A percentile compares a stretch with the other conserved stretches of the same genome.
Conservation (phyloP, 2,113 vertebrate genomes). For the Scomber colias region DNA sequence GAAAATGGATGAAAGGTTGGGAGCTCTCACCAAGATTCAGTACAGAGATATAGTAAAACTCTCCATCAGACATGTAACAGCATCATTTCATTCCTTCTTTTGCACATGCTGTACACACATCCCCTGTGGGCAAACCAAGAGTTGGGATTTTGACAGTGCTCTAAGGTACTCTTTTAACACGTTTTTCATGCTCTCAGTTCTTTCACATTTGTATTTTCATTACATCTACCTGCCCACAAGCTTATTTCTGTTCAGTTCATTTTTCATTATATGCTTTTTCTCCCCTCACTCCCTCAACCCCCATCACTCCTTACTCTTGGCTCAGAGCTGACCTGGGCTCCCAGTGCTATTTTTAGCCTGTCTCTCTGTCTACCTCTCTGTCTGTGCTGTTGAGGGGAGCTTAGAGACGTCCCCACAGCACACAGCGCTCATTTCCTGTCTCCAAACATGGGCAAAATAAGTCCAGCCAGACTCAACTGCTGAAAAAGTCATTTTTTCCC, state of each 20-base stretch:
- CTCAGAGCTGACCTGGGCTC: constrained; percentile 65
- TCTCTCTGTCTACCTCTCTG: constrained; percentile 61
- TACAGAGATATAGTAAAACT: constrained; percentile 33
- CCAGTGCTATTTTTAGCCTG: constrained; percentile 69
- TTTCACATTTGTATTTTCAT: neutral
- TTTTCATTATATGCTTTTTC: constrained; percentile 27
- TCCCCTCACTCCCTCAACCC: constrained; percentile 9
- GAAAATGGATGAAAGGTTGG: constrained; percentile 40
- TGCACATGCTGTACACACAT: constrained; percentile 11
- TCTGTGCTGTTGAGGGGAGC: constrained; percentile 56
- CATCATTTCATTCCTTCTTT: neutral
- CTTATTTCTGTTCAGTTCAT: constrained; percentile 23
- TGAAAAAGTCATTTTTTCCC: constrained; percentile 44
- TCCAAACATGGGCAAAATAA: constrained; percentile 78
- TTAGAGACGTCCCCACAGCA: constrained; percentile 67
- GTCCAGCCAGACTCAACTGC: constrained; percentile 54
- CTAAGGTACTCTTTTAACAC: neutral
- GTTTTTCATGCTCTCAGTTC: neutral
- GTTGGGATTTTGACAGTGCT: neutral
- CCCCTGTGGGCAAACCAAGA: constrained; percentile 6
- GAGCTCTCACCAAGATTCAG: constrained; percentile 40
- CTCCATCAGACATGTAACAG: constrained; percentile 29
- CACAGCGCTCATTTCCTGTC: constrained; percentile 72
- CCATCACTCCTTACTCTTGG: constrained; percentile 41
- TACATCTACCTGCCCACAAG: constrained; percentile 4